Conservation (phyloP, 2,113 vertebrate species). For the Scomber scombrus region DNA sequence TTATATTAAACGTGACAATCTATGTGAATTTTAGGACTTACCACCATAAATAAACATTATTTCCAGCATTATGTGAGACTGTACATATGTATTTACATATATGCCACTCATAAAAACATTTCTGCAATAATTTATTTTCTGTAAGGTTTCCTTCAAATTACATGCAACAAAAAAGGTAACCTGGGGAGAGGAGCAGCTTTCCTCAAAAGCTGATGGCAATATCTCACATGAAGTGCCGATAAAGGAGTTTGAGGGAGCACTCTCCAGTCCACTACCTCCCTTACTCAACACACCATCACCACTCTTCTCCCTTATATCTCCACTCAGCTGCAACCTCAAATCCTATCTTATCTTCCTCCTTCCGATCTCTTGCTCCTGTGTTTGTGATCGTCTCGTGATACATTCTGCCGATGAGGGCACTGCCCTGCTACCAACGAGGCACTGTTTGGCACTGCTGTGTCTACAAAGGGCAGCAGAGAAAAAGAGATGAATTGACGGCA, state of each 20-base stretch:
- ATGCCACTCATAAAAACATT: too few relatives aligned
- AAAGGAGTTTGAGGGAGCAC: too few relatives aligned
- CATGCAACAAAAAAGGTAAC: not conserved
- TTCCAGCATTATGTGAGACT: not conserved
- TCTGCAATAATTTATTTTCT: not conserved
- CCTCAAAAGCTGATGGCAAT: too few relatives aligned
- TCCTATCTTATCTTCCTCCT: slow-evolving; percentile 4
- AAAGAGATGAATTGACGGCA: slow-evolving; percentile 37
- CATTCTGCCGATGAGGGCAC: slow-evolving; percentile 64
- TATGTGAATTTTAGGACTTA: not conserved
- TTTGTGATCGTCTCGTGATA: slow-evolving; percentile 63
- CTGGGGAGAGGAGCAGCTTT: not conserved
- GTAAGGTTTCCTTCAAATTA: not conserved
- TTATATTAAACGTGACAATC: not conserved
- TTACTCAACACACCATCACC: not conserved
- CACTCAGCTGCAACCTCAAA: slow-evolving; percentile 17
- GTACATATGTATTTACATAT: not conserved
- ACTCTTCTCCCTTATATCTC: slow-evolving; percentile 13
- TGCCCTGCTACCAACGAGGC: slow-evolving; percentile 40
- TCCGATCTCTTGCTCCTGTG: slow-evolving; percentile 15
- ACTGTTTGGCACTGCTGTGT: slow-evolving; percentile 51
- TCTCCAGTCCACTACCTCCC: not conserved
- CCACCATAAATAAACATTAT: not conserved
- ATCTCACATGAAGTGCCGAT: not conserved
- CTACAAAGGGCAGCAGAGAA: slow-evolving; percentile 53